Percentiles rank a stretch among this genome's conserved stretches.
Evolutionary conservation across 2,888 invertebrate species (phyloP).

Genomic region (Linnaemya vulpina): DNA sequence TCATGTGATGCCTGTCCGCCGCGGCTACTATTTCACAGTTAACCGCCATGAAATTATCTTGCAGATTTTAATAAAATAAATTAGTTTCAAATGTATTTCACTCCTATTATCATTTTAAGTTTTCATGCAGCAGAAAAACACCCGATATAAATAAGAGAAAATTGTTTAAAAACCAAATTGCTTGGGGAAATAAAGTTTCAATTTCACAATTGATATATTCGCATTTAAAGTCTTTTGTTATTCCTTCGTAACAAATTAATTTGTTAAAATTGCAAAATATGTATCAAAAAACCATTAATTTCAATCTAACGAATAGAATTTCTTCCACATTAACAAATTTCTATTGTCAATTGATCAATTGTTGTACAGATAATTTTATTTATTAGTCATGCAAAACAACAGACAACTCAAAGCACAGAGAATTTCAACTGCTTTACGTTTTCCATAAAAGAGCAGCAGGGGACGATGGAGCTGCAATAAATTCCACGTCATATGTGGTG

Average conservation of each 20-base stretch:
- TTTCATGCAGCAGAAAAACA: too few relatives aligned
- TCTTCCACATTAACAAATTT: constrained; percentile 27
- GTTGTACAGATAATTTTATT: constrained; percentile 1
- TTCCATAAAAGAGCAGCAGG: not conserved
- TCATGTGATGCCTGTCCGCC: too few relatives aligned
- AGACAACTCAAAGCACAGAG: constrained; percentile 22
- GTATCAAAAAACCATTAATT: constrained; percentile 57
- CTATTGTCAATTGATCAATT: constrained; percentile 56
- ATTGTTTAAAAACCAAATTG: not conserved
- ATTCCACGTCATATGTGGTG: constrained; percentile 23
- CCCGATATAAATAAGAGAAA: not conserved
- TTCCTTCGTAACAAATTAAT: constrained; percentile 20
- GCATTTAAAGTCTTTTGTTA: not conserved
- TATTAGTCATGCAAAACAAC: constrained; percentile 53
- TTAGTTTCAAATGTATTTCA: too few relatives aligned
- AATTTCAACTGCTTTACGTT: not conserved
- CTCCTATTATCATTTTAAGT: too few relatives aligned
- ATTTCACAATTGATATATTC: not conserved
- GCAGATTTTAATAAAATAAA: too few relatives aligned
- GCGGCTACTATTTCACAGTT: too few relatives aligned
- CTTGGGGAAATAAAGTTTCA: not conserved
- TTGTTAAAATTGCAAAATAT: constrained; percentile 42
- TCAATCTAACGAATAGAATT: constrained; percentile 47
- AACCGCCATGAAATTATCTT: too few relatives aligned
- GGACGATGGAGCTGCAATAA: constrained; percentile 10